phyloP scores from a whole-genome alignment of 1,140 invertebrate genomes.

The Adelges cooleyi region DNA sequence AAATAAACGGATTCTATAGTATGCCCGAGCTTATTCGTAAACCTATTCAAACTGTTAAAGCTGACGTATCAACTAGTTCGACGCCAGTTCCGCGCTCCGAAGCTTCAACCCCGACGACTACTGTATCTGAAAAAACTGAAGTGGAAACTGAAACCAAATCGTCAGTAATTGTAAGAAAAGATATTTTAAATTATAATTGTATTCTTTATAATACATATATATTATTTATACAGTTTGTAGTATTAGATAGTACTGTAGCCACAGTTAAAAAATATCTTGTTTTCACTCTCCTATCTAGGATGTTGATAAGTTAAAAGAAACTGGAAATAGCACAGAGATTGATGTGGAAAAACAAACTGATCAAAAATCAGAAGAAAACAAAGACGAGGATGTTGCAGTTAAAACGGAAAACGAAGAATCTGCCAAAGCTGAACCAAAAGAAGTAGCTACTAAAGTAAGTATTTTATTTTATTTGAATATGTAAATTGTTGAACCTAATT shows the following conservation, averaged over 20 bases:
- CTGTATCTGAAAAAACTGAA: slow-evolving; percentile 32
- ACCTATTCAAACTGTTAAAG: slow-evolving; percentile 43
- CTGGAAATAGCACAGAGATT: too few relatives aligned
- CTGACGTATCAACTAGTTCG: slow-evolving; percentile 47
- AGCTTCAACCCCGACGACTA: slow-evolving; percentile 43
- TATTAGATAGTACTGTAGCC: too few relatives aligned
- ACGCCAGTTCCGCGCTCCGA: slow-evolving; percentile 52
- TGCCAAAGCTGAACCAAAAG: slow-evolving; percentile 29
- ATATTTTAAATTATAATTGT: neutral
- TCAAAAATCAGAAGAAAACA: slow-evolving; percentile 22
- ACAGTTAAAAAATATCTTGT: too few relatives aligned
- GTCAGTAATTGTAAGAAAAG: neutral
- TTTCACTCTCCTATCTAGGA: slow-evolving; percentile 2
- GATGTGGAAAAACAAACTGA: too few relatives aligned
- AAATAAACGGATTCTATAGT: slow-evolving; percentile 94
- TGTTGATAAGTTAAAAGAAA: neutral
- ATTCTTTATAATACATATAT: neutral
- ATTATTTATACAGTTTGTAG: neutral
- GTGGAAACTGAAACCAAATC: slow-evolving; percentile 14
- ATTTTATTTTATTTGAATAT: slow-evolving; percentile 1
- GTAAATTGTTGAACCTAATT: neutral
- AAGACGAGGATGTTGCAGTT: too few relatives aligned
- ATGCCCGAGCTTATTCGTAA: slow-evolving; percentile 87
- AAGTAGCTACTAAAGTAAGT: slow-evolving; percentile 19
- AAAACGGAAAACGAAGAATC: neutral